Conservation (phyloP, 2,888 invertebrate species). For the Scaptomyza parva region DNA sequence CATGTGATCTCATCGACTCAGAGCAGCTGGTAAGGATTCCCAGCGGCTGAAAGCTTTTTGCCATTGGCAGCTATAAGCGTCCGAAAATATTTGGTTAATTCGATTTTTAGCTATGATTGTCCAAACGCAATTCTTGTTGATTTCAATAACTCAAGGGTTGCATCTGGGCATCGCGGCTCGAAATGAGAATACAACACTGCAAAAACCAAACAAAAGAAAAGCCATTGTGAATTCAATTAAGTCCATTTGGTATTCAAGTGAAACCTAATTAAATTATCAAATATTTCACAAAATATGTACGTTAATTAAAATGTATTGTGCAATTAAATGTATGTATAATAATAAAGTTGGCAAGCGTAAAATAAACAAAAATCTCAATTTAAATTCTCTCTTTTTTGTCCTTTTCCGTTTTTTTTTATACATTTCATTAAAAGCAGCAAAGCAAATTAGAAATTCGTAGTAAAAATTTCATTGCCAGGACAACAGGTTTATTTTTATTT, state of each 20-base stretch:
- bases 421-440: slow-evolving; percentile 13
- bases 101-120: slow-evolving; percentile 86
- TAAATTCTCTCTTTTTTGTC: slow-evolving; percentile 7
- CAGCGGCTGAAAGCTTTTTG: slow-evolving; percentile 47
- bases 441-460: neutral
- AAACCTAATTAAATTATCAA: slow-evolving; percentile 36
- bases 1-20: slow-evolving; percentile 38
- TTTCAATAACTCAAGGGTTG: slow-evolving; percentile 85
- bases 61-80: slow-evolving; percentile 5
- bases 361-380: neutral
- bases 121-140: slow-evolving; percentile 86
- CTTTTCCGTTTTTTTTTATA: too few species aligned
- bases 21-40: slow-evolving; percentile 40
- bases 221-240: slow-evolving; percentile 5
- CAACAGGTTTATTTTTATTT: neutral
- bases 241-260: neutral
- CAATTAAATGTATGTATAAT: slow-evolving; percentile 1
- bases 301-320: slow-evolving; percentile 32
- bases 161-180: slow-evolving; percentile 85
- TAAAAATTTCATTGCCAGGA: slow-evolving; percentile 1
- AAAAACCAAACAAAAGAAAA: slow-evolving; percentile 40
- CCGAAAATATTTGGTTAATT: slow-evolving; percentile 75
- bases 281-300: slow-evolving; percentile 5
- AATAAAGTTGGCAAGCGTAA: neutral
- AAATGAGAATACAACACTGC: slow-evolving; percentile 83